Evolutionary conservation across 1,140 invertebrate genomes (phyloP).

Genomic region (Planococcus citri): DNA sequence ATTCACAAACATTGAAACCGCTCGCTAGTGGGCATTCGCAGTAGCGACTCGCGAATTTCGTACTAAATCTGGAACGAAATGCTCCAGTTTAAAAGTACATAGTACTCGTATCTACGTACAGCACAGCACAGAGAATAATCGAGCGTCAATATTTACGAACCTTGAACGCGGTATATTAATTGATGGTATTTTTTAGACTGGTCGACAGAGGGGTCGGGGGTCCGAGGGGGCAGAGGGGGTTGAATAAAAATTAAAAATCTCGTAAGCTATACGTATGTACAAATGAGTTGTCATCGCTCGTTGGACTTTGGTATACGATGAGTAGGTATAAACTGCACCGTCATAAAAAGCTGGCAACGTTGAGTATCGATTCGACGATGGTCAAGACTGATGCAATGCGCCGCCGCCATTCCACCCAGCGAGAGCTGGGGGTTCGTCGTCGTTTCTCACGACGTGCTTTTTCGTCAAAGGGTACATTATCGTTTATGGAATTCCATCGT

Average conservation of each 20-base stretch:
- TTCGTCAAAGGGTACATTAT: neutral
- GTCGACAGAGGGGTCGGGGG: no score
- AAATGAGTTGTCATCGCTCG: neutral
- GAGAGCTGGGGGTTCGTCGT: neutral
- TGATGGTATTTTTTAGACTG: neutral
- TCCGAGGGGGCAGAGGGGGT: no score
- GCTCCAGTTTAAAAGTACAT: no score
- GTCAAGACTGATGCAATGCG: neutral
- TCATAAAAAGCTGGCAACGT: neutral
- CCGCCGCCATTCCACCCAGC: no score
- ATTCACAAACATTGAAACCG: no score
- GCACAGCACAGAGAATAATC: neutral
- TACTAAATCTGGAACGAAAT: no score
- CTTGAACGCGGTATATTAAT: neutral
- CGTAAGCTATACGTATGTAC: no score
- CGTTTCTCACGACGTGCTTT: neutral
- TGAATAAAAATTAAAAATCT: no score
- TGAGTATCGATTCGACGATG: neutral
- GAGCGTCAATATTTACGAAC: neutral
- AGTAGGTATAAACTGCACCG: neutral
- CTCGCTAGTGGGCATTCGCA: no score
- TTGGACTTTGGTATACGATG: no score
- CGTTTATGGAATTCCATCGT: constrained; percentile 2
- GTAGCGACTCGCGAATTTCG: no score
- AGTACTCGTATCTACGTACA: no score